phyloP scores from a whole-genome alignment of 2,888 invertebrate genomes.

The Melinopterus prodromus region DNA sequence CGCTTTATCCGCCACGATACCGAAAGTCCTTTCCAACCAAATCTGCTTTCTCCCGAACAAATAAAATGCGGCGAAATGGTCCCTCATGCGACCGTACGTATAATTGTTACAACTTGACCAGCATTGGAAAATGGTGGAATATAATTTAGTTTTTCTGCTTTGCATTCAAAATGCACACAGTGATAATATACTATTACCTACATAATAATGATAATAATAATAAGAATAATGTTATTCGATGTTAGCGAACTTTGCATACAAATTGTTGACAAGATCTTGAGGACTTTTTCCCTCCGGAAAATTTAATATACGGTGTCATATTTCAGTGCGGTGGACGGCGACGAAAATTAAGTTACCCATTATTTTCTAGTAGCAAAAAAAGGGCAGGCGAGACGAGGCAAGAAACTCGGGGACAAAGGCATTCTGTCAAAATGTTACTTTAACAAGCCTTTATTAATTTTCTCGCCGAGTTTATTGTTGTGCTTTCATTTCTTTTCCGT shows the following conservation, averaged over 20 bases:
- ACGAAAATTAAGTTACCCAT: not conserved
- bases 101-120: not conserved
- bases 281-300: not conserved
- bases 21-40: not conserved
- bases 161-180: no score
- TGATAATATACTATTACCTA: no score
- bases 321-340: not conserved
- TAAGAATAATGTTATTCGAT: no score
- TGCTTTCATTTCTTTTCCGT: not conserved
- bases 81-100: not conserved
- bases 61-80: not conserved
- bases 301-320: not conserved
- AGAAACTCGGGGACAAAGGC: not conserved
- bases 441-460: constrained; percentile 4
- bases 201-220: no score
- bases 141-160: no score
- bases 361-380: not conserved
- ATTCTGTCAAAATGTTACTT: not conserved
- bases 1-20: not conserved
- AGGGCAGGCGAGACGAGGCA: not conserved
- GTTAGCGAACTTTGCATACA: not conserved
- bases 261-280: not conserved
- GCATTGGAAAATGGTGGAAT: not conserved
- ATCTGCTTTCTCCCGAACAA: not conserved
- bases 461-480: not conserved